Conservation (phyloP, 2,113 vertebrate genomes). For the Rhinolophus ferrumequinum region DNA sequence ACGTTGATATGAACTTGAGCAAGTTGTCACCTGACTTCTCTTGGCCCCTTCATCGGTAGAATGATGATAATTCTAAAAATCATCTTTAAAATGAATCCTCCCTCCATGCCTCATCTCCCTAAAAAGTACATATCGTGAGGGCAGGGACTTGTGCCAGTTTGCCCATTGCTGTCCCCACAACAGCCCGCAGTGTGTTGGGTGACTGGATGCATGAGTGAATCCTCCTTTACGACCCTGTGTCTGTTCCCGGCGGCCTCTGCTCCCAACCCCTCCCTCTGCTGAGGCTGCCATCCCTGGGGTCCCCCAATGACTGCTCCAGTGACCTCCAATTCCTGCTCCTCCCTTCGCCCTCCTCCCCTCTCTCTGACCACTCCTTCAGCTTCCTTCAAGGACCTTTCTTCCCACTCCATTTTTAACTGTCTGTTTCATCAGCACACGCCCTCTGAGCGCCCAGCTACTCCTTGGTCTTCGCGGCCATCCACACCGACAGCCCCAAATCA, state of each 20-base stretch:
- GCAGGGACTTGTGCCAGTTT: background rate
- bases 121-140: fast-evolving
- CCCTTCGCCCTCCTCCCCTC: background rate
- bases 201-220: no score
- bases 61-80: background rate
- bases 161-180: no score
- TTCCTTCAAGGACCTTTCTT: background rate
- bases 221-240: background rate
- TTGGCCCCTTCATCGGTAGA: background rate
- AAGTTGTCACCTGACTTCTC: background rate
- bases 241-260: background rate
- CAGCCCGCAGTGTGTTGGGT: background rate
- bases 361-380: background rate
- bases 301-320: background rate
- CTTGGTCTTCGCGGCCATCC: background rate
- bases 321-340: background rate
- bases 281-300: background rate
- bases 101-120: background rate
- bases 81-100: background rate
- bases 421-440: background rate
- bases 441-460: fast-evolving
- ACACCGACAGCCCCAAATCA: fast-evolving
- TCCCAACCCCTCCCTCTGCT: fast-evolving
- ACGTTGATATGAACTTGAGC: background rate
- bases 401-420: background rate